Evolutionary conservation across 2,797 vertebrate species (phyloP).

Genomic region (Emys orbicularis): DNA sequence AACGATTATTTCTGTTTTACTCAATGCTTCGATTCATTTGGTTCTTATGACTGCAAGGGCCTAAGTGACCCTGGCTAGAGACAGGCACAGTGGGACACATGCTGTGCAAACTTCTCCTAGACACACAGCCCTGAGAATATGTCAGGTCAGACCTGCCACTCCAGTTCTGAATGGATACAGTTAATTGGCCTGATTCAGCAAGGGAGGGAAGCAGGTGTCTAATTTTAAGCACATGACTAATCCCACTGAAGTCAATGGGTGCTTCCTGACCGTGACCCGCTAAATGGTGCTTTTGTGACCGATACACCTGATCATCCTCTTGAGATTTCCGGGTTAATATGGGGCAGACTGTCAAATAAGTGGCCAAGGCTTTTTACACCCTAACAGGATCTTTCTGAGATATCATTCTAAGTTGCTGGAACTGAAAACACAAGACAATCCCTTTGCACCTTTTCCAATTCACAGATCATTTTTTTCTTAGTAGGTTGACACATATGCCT

Average conservation of each 20-base stretch:
- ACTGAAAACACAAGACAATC: neutral
- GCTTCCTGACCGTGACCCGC: neutral
- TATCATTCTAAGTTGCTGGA: neutral
- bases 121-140: neutral
- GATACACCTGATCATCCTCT: neutral
- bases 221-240: neutral
- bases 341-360: neutral
- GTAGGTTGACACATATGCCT: neutral
- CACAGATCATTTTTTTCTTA: neutral
- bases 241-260: neutral
- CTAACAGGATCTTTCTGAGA: neutral
- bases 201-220: neutral
- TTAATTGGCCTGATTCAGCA: neutral
- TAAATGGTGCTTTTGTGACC: neutral
- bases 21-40: rapidly evolving
- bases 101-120: neutral
- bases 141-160: neutral
- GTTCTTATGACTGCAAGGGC: rapidly evolving
- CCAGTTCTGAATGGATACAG: neutral
- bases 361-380: neutral
- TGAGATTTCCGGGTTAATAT: neutral
- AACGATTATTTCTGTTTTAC: neutral
- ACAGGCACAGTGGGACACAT: neutral
- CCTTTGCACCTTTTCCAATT: neutral
- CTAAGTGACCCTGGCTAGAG: neutral